Evolutionary conservation across 2,113 vertebrate species (phyloP).

Genomic region (Indicator maculatus): DNA sequence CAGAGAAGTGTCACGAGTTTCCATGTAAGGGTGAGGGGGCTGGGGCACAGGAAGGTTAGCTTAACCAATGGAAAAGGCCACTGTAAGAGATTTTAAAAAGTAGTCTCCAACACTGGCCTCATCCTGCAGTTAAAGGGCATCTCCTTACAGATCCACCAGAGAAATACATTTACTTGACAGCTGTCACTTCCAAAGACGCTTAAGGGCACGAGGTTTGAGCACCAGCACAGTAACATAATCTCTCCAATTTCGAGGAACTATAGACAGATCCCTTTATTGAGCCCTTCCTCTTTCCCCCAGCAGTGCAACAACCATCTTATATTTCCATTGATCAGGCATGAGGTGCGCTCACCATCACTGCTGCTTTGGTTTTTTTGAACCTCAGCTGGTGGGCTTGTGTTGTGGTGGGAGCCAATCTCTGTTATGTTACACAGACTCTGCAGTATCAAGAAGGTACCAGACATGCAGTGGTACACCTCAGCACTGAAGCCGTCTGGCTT

Average conservation of each 20-base stretch:
- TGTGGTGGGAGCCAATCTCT: rapidly evolving
- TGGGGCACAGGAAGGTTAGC: neutral
- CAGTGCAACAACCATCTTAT: neutral
- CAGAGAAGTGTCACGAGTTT: neutral
- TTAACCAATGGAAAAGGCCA: neutral
- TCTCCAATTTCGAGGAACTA: neutral
- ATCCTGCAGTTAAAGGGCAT: neutral
- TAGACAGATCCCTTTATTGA: neutral
- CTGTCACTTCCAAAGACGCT: neutral
- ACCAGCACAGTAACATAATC: neutral
- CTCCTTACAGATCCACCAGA: neutral
- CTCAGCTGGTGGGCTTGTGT: neutral
- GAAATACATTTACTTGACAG: neutral
- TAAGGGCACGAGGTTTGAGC: neutral
- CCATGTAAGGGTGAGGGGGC: neutral
- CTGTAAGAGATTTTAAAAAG: neutral
- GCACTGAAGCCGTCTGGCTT: neutral
- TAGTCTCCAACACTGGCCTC: neutral
- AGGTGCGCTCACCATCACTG: neutral
- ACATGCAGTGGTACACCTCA: neutral
- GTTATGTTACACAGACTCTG: neutral
- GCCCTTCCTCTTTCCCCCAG: neutral
- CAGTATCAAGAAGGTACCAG: neutral
- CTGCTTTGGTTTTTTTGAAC: neutral
- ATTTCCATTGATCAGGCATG: neutral